phyloP scores from a whole-genome alignment of 2,888 invertebrate species.

The Sphecodes monilicornis region DNA sequence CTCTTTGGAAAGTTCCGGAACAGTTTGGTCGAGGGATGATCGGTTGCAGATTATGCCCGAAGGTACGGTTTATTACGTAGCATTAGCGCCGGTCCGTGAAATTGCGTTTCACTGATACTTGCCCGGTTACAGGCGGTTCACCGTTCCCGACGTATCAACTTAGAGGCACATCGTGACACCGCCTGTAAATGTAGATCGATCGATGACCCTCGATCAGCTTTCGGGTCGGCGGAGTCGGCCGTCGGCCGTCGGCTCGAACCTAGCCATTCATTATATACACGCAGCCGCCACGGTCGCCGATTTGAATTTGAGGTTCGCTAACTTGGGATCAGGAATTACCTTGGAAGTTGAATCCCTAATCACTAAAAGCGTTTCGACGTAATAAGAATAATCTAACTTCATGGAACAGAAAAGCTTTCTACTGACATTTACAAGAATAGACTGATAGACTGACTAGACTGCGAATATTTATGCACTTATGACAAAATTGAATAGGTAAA shows the following conservation, averaged over 20 bases:
- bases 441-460: too few relatives aligned
- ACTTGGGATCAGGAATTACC: neutral
- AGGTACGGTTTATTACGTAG: constrained; percentile 62
- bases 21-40: constrained; percentile 9
- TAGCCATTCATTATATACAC: neutral
- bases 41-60: constrained; percentile 37
- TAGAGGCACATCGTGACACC: constrained; percentile 7
- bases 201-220: neutral
- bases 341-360: neutral
- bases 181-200: constrained; percentile 30
- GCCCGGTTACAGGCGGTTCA: constrained; percentile 39
- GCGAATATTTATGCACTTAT: too few relatives aligned
- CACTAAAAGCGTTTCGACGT: neutral
- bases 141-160: constrained; percentile 10
- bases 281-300: neutral
- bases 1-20: neutral
- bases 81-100: constrained; percentile 69
- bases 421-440: too few relatives aligned
- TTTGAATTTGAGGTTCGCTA: constrained; percentile 40
- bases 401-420: neutral
- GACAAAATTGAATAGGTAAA: too few relatives aligned
- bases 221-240: constrained; percentile 6
- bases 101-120: constrained; percentile 71
- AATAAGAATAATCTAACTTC: neutral
- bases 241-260: neutral